Evolutionary conservation across 1,140 invertebrate genomes (phyloP).

Genomic region (Homalodisca vitripennis): DNA sequence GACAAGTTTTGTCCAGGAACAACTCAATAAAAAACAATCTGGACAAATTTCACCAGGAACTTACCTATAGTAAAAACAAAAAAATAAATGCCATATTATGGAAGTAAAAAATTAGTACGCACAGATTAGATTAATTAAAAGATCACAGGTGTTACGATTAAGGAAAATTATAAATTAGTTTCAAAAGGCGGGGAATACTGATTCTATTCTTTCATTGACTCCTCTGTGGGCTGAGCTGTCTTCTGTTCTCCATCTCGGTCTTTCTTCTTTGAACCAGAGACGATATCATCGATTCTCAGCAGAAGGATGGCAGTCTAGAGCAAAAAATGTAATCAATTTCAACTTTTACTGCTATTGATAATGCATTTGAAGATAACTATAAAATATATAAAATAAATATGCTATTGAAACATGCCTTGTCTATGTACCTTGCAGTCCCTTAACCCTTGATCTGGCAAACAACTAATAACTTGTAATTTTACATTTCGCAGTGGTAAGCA

Average conservation of each 20-base stretch:
- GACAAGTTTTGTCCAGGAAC: neutral
- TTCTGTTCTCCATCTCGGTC: conserved; percentile 53
- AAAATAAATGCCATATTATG: conserved; percentile 12
- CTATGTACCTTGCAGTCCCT: neutral
- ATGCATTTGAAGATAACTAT: neutral
- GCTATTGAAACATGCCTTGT: neutral
- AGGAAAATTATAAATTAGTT: conserved; percentile 7
- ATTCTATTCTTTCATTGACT: conserved; percentile 42
- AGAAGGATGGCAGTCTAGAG: conserved; percentile 87
- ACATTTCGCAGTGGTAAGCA: neutral
- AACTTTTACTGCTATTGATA: neutral
- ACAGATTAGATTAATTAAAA: neutral
- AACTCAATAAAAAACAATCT: neutral
- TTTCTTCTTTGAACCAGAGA: conserved; percentile 95
- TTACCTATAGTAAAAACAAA: neutral
- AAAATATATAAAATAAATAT: neutral
- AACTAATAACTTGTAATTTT: neutral
- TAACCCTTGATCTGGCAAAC: neutral
- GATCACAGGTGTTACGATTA: neutral
- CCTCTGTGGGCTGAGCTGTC: conserved; percentile 40
- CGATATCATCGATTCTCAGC: conserved; percentile 97
- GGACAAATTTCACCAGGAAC: neutral
- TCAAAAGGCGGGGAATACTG: neutral
- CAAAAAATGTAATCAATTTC: conserved; percentile 37
- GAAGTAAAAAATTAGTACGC: conserved; percentile 13